Conservation (phyloP, 1,140 invertebrate species). For the Eulimnadia texana region DNA sequence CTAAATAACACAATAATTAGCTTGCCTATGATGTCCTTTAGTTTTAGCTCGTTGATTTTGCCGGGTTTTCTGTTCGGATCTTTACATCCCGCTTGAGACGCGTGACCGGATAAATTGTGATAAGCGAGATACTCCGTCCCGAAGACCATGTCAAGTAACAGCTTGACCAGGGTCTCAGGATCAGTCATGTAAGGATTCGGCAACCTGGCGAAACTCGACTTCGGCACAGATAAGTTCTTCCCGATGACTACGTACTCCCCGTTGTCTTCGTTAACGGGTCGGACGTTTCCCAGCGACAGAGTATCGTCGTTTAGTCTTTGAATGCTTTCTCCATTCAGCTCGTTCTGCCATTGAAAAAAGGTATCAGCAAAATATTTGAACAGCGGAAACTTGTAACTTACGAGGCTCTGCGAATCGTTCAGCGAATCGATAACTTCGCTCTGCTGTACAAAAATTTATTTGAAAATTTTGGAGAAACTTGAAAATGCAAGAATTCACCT, state of each 20-base stretch:
- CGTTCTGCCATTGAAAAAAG: not conserved
- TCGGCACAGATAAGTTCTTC: not conserved
- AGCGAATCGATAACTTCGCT: not conserved
- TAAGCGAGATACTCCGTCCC: not conserved
- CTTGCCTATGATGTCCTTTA: not conserved
- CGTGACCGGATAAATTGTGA: not conserved
- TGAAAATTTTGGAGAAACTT: no score
- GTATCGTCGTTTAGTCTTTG: not conserved
- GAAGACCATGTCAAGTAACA: not conserved
- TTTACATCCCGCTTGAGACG: not conserved
- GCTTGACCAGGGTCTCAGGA: not conserved
- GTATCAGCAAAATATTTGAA: not conserved
- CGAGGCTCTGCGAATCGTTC: not conserved
- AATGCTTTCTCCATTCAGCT: not conserved
- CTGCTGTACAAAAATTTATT: not conserved
- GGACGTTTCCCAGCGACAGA: not conserved
- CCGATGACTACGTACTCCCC: not conserved
- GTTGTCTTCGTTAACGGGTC: not conserved
- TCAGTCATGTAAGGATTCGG: not conserved
- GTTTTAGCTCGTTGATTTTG: not conserved
- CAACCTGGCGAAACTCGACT: not conserved
- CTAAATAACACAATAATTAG: not conserved
- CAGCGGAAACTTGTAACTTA: not conserved
- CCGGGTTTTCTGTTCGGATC: not conserved
- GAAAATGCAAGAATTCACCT: no score